Conservation (phyloP, 2,888 invertebrate species). For the Xestia c-nigrum region DNA sequence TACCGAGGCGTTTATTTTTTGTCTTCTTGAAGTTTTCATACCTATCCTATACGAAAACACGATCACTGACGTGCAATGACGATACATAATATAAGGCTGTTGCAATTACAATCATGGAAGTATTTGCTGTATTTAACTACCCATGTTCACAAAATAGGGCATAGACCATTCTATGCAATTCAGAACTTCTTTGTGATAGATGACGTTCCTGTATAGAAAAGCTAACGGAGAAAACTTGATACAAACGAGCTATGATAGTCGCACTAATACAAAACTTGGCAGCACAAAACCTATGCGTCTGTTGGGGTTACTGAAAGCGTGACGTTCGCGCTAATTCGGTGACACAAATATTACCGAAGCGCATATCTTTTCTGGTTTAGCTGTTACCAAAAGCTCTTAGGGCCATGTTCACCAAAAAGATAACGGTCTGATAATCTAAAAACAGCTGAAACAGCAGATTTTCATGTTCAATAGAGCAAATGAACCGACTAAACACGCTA, state of each 20-base stretch:
- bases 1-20: not conserved
- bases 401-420: too few species aligned
- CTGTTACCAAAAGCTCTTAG: not conserved
- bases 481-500: too few species aligned
- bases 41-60: not conserved
- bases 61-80: not conserved
- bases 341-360: not conserved
- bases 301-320: not conserved
- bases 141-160: not conserved
- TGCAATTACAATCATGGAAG: not conserved
- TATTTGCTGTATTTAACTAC: not conserved
- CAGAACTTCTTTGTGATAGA: not conserved
- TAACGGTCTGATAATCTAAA: too few species aligned
- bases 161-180: not conserved
- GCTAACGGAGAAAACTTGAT: not conserved
- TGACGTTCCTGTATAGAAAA: not conserved
- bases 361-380: not conserved
- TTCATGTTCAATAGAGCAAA: too few species aligned
- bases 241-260: not conserved
- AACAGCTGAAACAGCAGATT: too few species aligned
- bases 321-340: not conserved
- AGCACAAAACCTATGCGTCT: not conserved
- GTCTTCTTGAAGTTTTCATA: not conserved
- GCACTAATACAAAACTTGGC: not conserved
- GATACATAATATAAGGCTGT: not conserved